Base-by-base conservation (phyloP, 92 coral and sea anemone genomes). In the Parazoanthus darwini region DNA sequence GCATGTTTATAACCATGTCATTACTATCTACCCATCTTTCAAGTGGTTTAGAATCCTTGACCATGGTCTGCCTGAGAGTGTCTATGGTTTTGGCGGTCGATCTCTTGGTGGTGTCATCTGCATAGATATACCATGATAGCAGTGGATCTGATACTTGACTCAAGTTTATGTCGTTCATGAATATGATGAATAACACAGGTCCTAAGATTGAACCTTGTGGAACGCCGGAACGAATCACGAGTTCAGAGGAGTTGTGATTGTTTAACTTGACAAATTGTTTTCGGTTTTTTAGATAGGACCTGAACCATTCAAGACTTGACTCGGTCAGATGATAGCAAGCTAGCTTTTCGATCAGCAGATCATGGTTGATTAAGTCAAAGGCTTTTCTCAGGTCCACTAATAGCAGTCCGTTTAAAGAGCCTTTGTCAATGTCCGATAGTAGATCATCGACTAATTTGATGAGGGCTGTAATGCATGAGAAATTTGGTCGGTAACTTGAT, bases 311-410 rank as follows among this genome's bases (percentile, higher is more conserved):
- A 73, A 73, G 78, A 73, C 78, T 73, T 73, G 78, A 73, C 0
- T 73, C 77, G 36, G 35, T n/a, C 35, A 73, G 77, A 23, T 73
- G 33, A 73, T 73, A 73, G 33, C 33, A 22, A 18, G 78, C 78
- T 22, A 73, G 78, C 78, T 73, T 73, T 22, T 73, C 6, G 78
- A 73, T 73, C 33, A 73, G 78, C 33, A 73, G 78, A 73, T 73
- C 78, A 3, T 73, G 71, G 78, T 86, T 36, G 26, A 86, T 78
- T 20, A 86, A 35, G 88, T 86, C 88, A 86, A 86, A 29, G 38
- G 88, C 82, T 46, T 74, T 86, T 72, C 29, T 18, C 20, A 42
- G 77, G 67, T 86, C 82, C 5, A 74, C 77, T 72, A 74, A 25
- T 5, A 58, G 26, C 22, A 74, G 82, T 9, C 88, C 88, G 26